Base-by-base conservation (phyloP, 2,113 vertebrate species). In the Petromus typicus region DNA sequence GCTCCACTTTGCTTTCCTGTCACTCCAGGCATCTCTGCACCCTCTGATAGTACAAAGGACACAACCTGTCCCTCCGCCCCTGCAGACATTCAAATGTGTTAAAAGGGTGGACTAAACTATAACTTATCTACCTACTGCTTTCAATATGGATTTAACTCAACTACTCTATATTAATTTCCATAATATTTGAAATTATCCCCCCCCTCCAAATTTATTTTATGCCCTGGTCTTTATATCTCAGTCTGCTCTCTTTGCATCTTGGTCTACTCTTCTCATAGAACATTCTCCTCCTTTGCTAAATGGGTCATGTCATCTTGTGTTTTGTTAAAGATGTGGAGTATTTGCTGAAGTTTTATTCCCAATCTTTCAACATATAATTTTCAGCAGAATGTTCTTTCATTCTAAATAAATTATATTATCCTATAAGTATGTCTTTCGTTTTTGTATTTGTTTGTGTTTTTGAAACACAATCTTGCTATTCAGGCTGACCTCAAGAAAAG, bases 61-160 rank as follows among this genome's bases (percentile, higher is more conserved):
- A 87, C 80, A 69, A 48, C 71, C 64, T 56, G 90, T 27, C 48
- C 9, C 22, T 86, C 51, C 80, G 80, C 73, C 54, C 22, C 18
- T 34, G 37, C 85, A 96, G 86, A 79, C n/a, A 81, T 40, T 88
- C 45, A 78, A 90, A 85, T 88, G 82, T 23, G 71, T 81, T 56
- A 17, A 92, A 63, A 84, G 4, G 5, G 18, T 76, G 43, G 23
- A 40, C 14, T 67, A 66, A 92, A 79, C 27, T 78, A 64, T 37
- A 71, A 59, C 64, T 59, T 16, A n/a, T 80, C 37, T 73, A 32
- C 61, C 14, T 56, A 57, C 78, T 86, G 37, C 17, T 83, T 86
- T 76, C 23, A 54, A 75, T 51, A 66, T n/a, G 56, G 45, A 51
- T 54, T 92, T 87, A 86, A 63, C 37, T 86, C 64, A n/a, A 40